Evolutionary conservation across 2,113 vertebrate species (phyloP).

Genomic region (Otus sunia): DNA sequence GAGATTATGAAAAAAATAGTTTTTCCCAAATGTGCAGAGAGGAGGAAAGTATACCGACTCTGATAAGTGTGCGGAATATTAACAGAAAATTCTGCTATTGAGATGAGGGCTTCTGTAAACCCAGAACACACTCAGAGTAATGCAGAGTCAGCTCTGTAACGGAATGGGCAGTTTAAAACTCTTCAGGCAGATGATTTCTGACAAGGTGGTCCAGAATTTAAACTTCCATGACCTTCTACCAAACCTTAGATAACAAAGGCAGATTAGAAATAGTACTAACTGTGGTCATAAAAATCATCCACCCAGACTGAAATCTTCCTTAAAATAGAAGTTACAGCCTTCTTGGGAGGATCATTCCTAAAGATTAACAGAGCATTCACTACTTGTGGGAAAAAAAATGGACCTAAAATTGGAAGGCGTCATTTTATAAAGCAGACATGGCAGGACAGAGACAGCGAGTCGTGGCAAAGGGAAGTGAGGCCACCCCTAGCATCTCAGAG

Average conservation of each 20-base stretch:
- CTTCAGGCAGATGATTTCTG: slow-evolving; percentile 18
- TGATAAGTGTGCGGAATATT: background rate
- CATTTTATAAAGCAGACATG: background rate
- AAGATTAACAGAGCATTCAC: slow-evolving; percentile 62
- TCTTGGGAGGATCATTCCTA: slow-evolving; percentile 46
- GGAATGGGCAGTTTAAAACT: background rate
- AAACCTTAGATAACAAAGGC: slow-evolving; percentile 33
- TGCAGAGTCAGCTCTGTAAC: background rate
- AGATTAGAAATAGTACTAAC: slow-evolving; percentile 52
- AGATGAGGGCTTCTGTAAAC: background rate
- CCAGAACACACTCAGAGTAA: background rate
- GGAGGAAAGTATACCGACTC: background rate
- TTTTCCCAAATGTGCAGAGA: background rate
- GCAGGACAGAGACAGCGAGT: background rate
- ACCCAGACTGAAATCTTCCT: slow-evolving; percentile 40
- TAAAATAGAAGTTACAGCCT: slow-evolving; percentile 63
- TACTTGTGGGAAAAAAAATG: background rate
- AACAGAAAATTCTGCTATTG: background rate
- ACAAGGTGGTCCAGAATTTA: slow-evolving; percentile 13
- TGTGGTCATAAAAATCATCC: slow-evolving; percentile 9
- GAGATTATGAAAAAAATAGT: background rate
- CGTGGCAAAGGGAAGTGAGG: background rate
- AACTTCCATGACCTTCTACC: slow-evolving; percentile 51
- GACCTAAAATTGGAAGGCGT: slow-evolving; percentile 32
- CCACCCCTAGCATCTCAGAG: slow-evolving; percentile 1